These are phyloP conservation scores for Patella depressa DNA, from an alignment of 2,888 invertebrate species.

Conservation along the genomic window DNA sequence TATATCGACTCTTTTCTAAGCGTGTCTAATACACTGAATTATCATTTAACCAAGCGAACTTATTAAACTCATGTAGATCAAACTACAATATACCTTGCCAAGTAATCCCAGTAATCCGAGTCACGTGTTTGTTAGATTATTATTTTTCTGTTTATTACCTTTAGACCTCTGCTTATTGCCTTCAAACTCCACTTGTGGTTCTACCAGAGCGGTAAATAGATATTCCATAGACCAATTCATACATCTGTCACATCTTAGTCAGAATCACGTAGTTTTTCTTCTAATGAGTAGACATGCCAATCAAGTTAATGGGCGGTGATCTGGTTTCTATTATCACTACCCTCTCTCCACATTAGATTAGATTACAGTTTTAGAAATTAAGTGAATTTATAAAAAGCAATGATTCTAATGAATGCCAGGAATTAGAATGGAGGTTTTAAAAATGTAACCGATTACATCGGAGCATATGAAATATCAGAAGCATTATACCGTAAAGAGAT, in stretches of 20 bases:
- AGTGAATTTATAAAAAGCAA: too few relatives aligned
- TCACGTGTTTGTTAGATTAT: background rate
- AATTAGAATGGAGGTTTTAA: too few relatives aligned
- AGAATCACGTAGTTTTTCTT: conserved; percentile 5
- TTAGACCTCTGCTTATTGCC: background rate
- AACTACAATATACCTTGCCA: background rate
- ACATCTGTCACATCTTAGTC: conserved; percentile 9
- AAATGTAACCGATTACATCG: too few relatives aligned
- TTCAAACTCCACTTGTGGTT: background rate
- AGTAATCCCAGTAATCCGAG: background rate
- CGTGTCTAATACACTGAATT: background rate
- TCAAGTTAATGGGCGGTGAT: background rate
- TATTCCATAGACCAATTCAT: conserved; percentile 6
- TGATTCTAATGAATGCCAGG: too few relatives aligned
- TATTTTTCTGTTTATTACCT: conserved; percentile 6
- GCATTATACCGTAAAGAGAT: too few relatives aligned
- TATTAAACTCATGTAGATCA: conserved; percentile 3
- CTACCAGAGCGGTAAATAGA: conserved; percentile 3
- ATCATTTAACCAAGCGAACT: conserved; percentile 8
- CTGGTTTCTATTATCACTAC: background rate
- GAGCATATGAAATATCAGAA: too few relatives aligned
- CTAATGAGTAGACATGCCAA: conserved; percentile 4
- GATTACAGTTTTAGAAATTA: background rate
- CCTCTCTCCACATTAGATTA: background rate
- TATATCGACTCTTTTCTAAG: too few relatives aligned